Evolutionary conservation across 2,113 vertebrate genomes (phyloP).

Genomic region (Emydura subglobosa): DNA sequence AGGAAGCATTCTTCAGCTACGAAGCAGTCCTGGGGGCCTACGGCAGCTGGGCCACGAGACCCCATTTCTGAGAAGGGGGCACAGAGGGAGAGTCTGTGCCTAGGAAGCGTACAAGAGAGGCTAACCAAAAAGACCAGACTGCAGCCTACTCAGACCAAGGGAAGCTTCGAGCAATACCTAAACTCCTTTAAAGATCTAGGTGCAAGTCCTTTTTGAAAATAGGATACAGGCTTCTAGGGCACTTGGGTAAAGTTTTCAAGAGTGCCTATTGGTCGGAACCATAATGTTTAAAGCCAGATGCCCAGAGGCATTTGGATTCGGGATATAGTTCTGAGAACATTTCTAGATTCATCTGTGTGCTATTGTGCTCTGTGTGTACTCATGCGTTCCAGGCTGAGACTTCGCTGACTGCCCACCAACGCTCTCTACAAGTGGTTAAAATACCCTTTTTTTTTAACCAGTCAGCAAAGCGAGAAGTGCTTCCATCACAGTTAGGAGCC

Average conservation of each 20-base stretch:
- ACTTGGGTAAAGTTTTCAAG: neutral
- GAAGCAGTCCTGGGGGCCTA: too few relatives aligned
- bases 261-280: neutral
- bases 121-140: neutral
- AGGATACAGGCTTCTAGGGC: neutral
- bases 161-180: neutral
- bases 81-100: too few relatives aligned
- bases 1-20: too few relatives aligned
- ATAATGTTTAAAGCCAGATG: neutral
- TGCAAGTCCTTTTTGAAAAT: neutral
- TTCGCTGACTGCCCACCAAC: too few relatives aligned
- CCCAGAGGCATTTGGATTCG: neutral
- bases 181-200: neutral
- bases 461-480: neutral
- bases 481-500: neutral
- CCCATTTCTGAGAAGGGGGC: too few relatives aligned
- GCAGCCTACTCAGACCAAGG: neutral
- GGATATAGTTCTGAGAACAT: neutral
- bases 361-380: too few relatives aligned
- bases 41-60: too few relatives aligned
- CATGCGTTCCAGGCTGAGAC: neutral
- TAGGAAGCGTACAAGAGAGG: neutral
- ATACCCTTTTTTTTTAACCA: neutral
- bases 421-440: too few relatives aligned
- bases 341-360: neutral